These are phyloP conservation scores for Chelidonichthys spinosus DNA, from an alignment of 2,797 vertebrate species.

Conservation along the genomic window DNA sequence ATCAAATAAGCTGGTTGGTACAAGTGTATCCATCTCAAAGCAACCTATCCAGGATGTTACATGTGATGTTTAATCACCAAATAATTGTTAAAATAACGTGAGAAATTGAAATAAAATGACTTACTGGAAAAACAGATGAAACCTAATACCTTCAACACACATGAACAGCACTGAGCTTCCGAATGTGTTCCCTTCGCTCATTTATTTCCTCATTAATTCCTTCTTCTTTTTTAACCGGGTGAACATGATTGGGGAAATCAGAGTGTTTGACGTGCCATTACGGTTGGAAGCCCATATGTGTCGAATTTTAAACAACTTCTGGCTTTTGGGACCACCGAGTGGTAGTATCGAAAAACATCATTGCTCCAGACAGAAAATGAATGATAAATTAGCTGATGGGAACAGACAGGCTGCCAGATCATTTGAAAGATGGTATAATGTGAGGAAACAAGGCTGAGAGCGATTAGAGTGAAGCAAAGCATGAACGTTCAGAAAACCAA, in stretches of 20 bases:
- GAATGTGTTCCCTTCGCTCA: conserved; percentile 25
- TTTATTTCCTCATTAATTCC: conserved; percentile 28
- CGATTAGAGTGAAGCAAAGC: neutral
- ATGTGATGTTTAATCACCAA: conserved; percentile 1
- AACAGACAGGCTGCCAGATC: neutral
- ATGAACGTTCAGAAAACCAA: neutral
- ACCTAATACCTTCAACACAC: conserved; percentile 13
- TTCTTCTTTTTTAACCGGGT: conserved; percentile 2
- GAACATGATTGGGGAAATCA: conserved; percentile 18
- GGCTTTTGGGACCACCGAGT: neutral
- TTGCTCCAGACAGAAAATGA: neutral
- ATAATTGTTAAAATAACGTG: neutral
- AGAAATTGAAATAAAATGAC: neutral
- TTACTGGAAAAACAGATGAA: conserved; percentile 14
- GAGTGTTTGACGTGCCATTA: neutral
- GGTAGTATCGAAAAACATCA: neutral
- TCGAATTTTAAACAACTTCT: neutral
- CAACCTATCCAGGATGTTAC: neutral
- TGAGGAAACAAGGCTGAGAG: neutral
- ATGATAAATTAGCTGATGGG: neutral
- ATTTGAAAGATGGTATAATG: neutral
- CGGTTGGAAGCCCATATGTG: neutral
- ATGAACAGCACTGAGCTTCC: neutral
- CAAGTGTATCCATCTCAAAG: conserved; percentile 3
- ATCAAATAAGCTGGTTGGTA: neutral